A percentile compares a stretch with the other conserved stretches of the same genome.
Conservation (phyloP, 2,888 invertebrate species). For the Busseola fusca region DNA sequence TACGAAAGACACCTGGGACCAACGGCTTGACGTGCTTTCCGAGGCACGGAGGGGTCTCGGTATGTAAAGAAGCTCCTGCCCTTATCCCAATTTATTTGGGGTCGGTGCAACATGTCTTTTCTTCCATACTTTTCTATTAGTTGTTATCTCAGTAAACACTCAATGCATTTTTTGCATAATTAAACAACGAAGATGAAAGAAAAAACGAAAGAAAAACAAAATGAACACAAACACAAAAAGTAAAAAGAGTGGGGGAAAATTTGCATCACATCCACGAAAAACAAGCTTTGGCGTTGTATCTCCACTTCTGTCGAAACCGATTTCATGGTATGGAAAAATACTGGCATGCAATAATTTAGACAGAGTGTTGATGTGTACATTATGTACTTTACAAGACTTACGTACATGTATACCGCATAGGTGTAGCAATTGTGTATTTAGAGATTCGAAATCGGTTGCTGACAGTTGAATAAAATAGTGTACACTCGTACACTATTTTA, state of each 20-base stretch:
- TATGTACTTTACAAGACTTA: neutral
- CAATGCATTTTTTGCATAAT: too few species aligned
- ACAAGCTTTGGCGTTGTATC: too few species aligned
- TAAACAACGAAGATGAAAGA: too few species aligned
- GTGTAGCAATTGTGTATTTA: constrained; percentile 32
- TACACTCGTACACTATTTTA: too few species aligned
- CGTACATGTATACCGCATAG: neutral
- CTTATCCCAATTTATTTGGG: neutral
- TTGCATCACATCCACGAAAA: too few species aligned
- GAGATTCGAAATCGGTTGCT: constrained; percentile 17
- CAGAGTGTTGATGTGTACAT: constrained; percentile 9
- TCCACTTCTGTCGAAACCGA: neutral
- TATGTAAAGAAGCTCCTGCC: too few species aligned
- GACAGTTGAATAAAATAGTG: neutral
- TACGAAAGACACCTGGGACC: too few species aligned
- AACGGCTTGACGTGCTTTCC: too few species aligned
- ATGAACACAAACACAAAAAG: too few species aligned
- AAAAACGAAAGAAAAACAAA: too few species aligned
- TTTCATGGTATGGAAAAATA: constrained; percentile 17
- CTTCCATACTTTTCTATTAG: neutral
- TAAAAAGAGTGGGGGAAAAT: too few species aligned
- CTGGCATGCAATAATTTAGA: constrained; percentile 15
- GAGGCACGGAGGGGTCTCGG: too few species aligned
- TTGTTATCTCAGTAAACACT: neutral
- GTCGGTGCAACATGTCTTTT: neutral